Conservation (phyloP, 2,797 vertebrate species). For the Lagorchestes hirsutus region DNA sequence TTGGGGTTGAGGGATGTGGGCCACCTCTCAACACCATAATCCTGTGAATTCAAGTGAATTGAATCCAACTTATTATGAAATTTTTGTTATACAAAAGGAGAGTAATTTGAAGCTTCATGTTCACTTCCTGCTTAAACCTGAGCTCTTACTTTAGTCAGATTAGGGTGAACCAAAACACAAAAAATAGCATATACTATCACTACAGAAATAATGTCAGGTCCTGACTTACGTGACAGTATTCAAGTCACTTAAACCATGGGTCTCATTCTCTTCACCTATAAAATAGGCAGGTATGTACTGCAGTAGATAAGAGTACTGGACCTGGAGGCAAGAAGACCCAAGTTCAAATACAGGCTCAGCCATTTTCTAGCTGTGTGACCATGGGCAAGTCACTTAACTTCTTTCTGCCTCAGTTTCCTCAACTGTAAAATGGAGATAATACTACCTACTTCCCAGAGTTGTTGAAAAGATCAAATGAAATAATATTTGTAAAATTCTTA, state of each 20-base stretch:
- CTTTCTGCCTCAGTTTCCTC: neutral
- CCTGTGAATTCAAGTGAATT: neutral
- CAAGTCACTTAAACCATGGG: neutral
- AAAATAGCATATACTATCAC: neutral
- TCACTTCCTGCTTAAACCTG: neutral
- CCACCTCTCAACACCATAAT: neutral
- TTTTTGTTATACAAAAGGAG: neutral
- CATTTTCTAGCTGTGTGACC: neutral
- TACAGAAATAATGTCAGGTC: constrained; percentile 16
- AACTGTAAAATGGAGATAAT: neutral
- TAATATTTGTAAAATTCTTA: neutral
- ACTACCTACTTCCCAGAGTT: neutral
- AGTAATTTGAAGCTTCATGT: neutral
- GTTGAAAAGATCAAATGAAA: neutral
- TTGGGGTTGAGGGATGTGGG: neutral
- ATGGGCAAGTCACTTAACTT: neutral
- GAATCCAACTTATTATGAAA: neutral
- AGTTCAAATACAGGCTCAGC: neutral
- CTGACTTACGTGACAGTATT: neutral
- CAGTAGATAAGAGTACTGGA: neutral
- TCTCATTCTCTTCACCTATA: neutral
- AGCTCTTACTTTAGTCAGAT: neutral
- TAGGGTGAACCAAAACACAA: neutral
- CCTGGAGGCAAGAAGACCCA: neutral
- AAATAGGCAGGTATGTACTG: neutral